A percentile compares a stretch with the other conserved stretches of the same genome.
Evolutionary conservation across 1,140 invertebrate species (phyloP).

Genomic region (Agraylea sexmaculata): DNA sequence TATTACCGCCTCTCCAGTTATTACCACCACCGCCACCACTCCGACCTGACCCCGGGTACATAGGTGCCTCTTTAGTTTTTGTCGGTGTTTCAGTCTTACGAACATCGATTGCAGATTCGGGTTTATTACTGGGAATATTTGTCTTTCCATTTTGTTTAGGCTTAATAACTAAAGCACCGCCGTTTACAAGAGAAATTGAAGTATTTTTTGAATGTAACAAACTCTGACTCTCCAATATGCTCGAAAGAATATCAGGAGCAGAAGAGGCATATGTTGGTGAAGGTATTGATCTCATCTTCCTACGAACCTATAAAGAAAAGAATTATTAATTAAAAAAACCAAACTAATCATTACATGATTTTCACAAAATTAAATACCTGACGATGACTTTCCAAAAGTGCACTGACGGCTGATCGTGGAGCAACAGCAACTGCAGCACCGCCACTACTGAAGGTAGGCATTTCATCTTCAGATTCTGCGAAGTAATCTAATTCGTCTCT

Average conservation of each 20-base stretch:
- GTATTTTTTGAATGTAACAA: constrained; percentile 56
- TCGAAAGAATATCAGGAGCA: constrained; percentile 51
- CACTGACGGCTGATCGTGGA: constrained; percentile 30
- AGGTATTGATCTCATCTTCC: constrained; percentile 37
- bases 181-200: constrained; percentile 45
- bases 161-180: constrained; percentile 45
- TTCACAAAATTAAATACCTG: too few relatives aligned
- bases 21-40: constrained; percentile 33
- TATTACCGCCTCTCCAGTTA: constrained; percentile 30
- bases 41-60: constrained; percentile 42
- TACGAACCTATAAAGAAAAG: constrained; percentile 29
- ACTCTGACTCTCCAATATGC: constrained; percentile 63
- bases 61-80: constrained; percentile 42
- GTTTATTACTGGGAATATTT: constrained; percentile 22
- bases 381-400: constrained; percentile 29
- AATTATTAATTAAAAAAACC: too few relatives aligned
- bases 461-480: constrained; percentile 39
- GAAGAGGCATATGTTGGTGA: constrained; percentile 27
- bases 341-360: too few relatives aligned
- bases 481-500: constrained; percentile 53
- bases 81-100: constrained; percentile 24
- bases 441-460: constrained; percentile 25
- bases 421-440: constrained; percentile 30
- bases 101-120: constrained; percentile 26
- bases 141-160: constrained; percentile 20